These are phyloP conservation scores for Thamnophis elegans DNA, from an alignment of 2,797 vertebrate species.

Conservation along the genomic window DNA sequence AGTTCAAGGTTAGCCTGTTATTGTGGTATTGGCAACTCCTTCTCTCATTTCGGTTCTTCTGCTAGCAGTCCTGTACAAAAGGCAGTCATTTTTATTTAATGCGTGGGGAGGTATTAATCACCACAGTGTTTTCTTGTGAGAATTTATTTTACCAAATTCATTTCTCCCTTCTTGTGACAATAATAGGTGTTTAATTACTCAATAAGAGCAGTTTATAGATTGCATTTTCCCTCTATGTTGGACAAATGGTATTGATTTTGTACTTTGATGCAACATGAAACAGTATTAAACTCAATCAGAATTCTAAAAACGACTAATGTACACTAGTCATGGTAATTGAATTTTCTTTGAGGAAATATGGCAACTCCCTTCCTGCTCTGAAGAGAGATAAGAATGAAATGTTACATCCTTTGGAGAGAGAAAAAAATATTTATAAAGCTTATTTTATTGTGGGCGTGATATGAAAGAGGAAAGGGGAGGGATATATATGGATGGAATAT, in stretches of 20 bases:
- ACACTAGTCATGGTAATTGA: conserved; percentile 72
- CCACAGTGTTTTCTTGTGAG: conserved; percentile 84
- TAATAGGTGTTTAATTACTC: conserved; percentile 99
- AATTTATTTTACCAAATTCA: conserved; percentile 93
- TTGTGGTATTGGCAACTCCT: conserved; percentile 81
- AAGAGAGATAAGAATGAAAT: conserved; percentile 42
- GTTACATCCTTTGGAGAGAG: conserved; percentile 42
- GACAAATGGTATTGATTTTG: conserved; percentile 97
- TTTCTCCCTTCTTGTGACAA: conserved; percentile 87
- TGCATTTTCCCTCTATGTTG: conserved; percentile 89
- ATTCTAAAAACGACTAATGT: conserved; percentile 79
- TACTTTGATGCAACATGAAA: conserved; percentile 90
- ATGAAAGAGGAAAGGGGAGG: neutral
- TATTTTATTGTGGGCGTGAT: conserved; percentile 25
- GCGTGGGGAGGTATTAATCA: conserved; percentile 88
- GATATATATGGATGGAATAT: neutral
- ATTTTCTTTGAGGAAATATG: conserved; percentile 32
- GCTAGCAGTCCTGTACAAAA: conserved; percentile 80
- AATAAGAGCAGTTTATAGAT: conserved; percentile 98
- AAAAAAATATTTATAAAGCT: conserved; percentile 48
- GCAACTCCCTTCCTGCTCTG: conserved; percentile 38
- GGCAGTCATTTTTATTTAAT: conserved; percentile 83
- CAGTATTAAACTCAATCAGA: conserved; percentile 94
- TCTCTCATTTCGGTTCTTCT: conserved; percentile 74
- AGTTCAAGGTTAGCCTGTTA: conserved; percentile 87